phyloP scores from a whole-genome alignment of 2,888 invertebrate genomes.

The Meloe dianella region DNA sequence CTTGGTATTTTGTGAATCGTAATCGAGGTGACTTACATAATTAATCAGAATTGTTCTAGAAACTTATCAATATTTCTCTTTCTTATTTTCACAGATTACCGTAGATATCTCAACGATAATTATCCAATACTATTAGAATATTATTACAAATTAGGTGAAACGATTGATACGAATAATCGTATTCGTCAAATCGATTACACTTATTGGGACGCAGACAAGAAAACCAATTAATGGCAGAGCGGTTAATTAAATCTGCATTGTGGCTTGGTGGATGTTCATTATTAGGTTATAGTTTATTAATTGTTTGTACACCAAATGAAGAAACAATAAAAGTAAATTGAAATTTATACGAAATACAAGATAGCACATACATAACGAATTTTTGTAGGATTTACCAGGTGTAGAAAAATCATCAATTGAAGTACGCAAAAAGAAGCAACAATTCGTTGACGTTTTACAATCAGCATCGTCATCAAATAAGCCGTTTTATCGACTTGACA shows the following conservation, averaged over 20 bases:
- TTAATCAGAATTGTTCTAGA: neutral
- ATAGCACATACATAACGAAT: conserved; percentile 5
- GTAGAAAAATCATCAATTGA: conserved; percentile 44
- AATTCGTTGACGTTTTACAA: conserved; percentile 59
- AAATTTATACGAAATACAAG: conserved; percentile 14
- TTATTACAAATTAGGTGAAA: conserved; percentile 75
- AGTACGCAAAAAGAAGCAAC: conserved; percentile 48
- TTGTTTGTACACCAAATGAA: conserved; percentile 63
- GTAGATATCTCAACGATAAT: conserved; percentile 71
- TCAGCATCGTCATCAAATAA: conserved; percentile 60
- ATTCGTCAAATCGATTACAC: conserved; percentile 64
- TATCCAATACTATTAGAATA: conserved; percentile 70
- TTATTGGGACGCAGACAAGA: conserved; percentile 65
- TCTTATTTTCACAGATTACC: conserved; percentile 67
- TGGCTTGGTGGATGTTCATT: conserved; percentile 68
- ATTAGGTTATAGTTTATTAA: conserved; percentile 67
- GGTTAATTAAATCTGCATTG: conserved; percentile 60
- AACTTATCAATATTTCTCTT: neutral
- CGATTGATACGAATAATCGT: conserved; percentile 61
- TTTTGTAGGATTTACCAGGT: conserved; percentile 56
- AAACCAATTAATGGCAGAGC: conserved; percentile 53
- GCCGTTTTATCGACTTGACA: conserved; percentile 60
- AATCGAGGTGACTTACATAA: neutral
- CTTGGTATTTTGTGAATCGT: neutral
- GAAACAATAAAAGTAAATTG: conserved; percentile 39